Conservation (phyloP, 1,140 invertebrate genomes). For the Drosophila suzukii region DNA sequence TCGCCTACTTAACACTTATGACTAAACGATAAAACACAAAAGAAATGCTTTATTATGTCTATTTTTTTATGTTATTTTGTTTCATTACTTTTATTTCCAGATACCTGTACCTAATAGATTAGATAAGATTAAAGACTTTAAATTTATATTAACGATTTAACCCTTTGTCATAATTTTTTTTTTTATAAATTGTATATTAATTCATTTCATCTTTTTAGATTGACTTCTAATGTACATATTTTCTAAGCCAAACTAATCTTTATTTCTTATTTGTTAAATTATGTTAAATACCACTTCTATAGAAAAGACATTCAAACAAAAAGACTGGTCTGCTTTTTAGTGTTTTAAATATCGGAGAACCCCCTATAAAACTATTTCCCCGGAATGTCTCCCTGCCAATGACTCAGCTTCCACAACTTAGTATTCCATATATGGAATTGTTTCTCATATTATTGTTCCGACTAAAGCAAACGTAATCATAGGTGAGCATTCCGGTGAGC, state of each 20-base stretch:
- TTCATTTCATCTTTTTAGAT: not conserved
- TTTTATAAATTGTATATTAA: too few relatives aligned
- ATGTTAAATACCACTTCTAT: not conserved
- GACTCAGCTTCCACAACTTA: not conserved
- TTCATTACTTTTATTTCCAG: not conserved
- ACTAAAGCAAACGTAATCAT: slow-evolving; percentile 5
- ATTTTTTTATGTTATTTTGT: not conserved
- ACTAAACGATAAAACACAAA: too few relatives aligned
- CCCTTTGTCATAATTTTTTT: not conserved
- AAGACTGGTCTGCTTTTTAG: not conserved
- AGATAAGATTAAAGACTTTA: not conserved
- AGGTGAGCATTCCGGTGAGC: slow-evolving; percentile 8
- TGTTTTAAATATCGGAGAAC: not conserved
- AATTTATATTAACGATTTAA: not conserved
- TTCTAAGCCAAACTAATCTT: too few relatives aligned
- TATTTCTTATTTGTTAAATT: too few relatives aligned
- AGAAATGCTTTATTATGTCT: too few relatives aligned
- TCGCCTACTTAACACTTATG: too few relatives aligned
- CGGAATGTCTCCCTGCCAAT: not conserved
- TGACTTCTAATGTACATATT: not conserved
- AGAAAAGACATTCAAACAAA: not conserved
- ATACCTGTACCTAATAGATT: not conserved
- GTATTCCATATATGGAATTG: not conserved
- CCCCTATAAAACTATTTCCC: not conserved
- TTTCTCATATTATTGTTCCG: slow-evolving; percentile 1